A percentile compares a stretch with the other conserved stretches of the same genome.
Evolutionary conservation across 2,888 invertebrate species (phyloP).

Genomic region (Trilocha varians): DNA sequence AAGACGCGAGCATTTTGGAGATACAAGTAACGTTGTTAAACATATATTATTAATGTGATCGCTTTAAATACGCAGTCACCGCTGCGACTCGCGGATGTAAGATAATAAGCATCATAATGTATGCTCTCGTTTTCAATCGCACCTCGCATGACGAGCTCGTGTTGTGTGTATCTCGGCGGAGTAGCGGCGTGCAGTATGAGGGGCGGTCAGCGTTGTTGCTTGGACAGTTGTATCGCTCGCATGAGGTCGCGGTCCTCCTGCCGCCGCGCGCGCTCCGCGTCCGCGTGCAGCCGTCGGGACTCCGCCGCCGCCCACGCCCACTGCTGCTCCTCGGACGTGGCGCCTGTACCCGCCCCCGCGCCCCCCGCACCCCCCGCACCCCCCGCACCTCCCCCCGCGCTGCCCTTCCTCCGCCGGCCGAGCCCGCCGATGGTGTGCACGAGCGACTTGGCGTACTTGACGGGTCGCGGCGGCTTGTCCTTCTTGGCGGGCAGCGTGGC

Average conservation of each 20-base stretch:
- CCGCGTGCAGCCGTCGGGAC: slow-evolving; percentile 76
- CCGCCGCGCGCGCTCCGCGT: slow-evolving; percentile 70
- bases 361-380: slow-evolving; percentile 27
- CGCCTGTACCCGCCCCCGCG: slow-evolving; percentile 23
- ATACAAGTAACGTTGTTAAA: too few relatives aligned
- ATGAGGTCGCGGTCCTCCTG: slow-evolving; percentile 83
- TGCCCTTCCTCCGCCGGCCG: slow-evolving; percentile 41
- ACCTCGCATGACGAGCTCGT: background rate
- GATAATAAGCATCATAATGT: slow-evolving; percentile 1
- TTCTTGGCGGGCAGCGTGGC: slow-evolving; percentile 57
- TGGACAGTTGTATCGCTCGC: slow-evolving; percentile 80
- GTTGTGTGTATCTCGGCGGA: background rate
- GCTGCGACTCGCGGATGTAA: slow-evolving; percentile 1
- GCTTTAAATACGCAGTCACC: slow-evolving; percentile 1
- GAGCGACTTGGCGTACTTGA: slow-evolving; percentile 58
- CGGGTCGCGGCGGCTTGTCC: slow-evolving; percentile 64
- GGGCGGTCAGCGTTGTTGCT: slow-evolving; percentile 46
- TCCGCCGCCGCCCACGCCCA: slow-evolving; percentile 83
- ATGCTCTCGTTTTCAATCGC: background rate
- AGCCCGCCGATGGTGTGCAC: slow-evolving; percentile 67
- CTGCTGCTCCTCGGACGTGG: slow-evolving; percentile 78
- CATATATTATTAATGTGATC: too few relatives aligned
- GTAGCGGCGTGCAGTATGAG: background rate
- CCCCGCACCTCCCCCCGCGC: slow-evolving; percentile 53
- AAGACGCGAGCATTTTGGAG: too few relatives aligned